Conservation (phyloP, 1,140 invertebrate species). For the Chymomyza costata region DNA sequence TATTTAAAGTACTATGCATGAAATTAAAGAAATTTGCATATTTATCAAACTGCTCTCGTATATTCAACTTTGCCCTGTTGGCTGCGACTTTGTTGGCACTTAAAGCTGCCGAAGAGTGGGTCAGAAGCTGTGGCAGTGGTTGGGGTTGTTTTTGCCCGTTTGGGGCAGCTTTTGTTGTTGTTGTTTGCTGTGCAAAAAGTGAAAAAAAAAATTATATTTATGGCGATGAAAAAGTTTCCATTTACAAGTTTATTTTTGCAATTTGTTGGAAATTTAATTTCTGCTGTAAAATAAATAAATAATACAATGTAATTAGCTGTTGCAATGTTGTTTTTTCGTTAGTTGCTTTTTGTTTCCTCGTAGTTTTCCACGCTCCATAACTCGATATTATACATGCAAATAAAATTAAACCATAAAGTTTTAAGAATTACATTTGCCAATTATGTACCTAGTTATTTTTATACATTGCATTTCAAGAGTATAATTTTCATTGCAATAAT, state of each 20-base stretch:
- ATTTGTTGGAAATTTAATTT: constrained; percentile 23
- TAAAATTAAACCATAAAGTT: no score
- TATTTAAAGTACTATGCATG: no score
- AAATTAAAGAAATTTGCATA: no score
- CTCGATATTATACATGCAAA: no score
- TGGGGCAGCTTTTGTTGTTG: constrained; percentile 11
- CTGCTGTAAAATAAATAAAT: constrained; percentile 30
- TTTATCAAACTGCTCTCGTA: no score
- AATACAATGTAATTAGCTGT: constrained; percentile 26
- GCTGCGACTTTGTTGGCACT: constrained; percentile 5
- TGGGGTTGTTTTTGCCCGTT: constrained; percentile 2
- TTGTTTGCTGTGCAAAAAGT: constrained; percentile 14
- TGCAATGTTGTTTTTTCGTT: constrained; percentile 3
- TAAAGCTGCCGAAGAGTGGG: not conserved
- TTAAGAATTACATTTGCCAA: no score
- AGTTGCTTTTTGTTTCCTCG: not conserved
- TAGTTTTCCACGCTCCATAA: not conserved
- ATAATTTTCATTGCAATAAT: no score
- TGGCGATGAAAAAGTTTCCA: constrained; percentile 11
- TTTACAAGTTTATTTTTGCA: constrained; percentile 10
- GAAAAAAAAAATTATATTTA: no score
- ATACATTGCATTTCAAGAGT: no score
- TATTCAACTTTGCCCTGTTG: constrained; percentile 21
- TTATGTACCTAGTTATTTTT: no score
- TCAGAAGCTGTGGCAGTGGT: not conserved